Base-by-base conservation (phyloP, 2,797 vertebrate genomes). In the Diplodus puntazzo region DNA sequence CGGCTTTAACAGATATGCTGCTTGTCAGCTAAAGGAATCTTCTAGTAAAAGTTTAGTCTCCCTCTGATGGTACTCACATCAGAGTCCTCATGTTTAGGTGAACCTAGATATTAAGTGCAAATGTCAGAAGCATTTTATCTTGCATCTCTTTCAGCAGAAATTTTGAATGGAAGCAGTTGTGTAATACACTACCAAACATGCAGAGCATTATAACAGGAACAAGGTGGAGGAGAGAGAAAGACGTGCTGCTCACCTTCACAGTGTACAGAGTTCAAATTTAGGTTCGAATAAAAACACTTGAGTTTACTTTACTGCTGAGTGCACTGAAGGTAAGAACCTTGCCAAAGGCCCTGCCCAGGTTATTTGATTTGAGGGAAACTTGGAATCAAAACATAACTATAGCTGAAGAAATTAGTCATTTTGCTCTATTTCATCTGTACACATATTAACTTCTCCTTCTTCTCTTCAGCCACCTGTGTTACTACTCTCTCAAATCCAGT, bases 11-110 rank as follows among this genome's bases (percentile, higher is more conserved):
- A 54, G 17, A 16, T 14, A 13, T 30, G 61, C 2, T 60, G 21
- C 48, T 23, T 60, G 3, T 30, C 25, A 43, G 52, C 20, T 34
- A 16, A 23, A 45, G 12, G 18, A 55, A 14, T 70, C 12, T 67
- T 53, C 50, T 49, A 30, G 2, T 17, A 3, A 43, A 50, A 27
- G 10, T 20, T 65, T 57, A 82, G 69, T 74, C 55, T 80, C 87
- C 84, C 77, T 77, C 87, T 88, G 62, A 25, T 84, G 84, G 69
- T 85, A 91, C 98, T 97, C 88, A 99, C 98, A 0, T 99, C 98
- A 0, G 96, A 88, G 1, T 99, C 98, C 89, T 99, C 98, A 0
- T 99, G 98, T 95, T 89, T 63, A 97, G 66, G 34, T 27, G 93
- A 77, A 98, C 96, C 98, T 99, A 76, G 0, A 74, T 1, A 66